Base-by-base conservation (phyloP, 2,113 vertebrate species). In the Passer domesticus region DNA sequence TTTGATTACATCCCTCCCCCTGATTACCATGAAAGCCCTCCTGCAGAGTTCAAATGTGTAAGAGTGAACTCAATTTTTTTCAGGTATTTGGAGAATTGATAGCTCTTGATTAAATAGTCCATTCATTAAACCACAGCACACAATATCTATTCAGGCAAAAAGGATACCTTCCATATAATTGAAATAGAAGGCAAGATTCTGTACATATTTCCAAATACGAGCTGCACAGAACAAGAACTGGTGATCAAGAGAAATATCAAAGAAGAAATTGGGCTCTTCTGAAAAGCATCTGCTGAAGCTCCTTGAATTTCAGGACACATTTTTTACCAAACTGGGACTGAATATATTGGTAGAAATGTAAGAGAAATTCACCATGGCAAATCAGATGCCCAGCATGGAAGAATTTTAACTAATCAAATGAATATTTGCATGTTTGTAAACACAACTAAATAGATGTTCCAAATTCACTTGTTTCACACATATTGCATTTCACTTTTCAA, bases 1-100 rank as follows among this genome's bases (percentile, higher is more conserved):
- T 59, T 49, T 76, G 31, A 87, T 92, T 47, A 89, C 44, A 52
- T 94, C 81, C 78, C 50, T 39, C 73, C 21, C 9, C n/a, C 47
- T 87, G 58, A 86, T 63, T 84, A 28, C 15, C 73, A 14, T 68
- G 39, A 95, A 94, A 86, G 28, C 75, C 66, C 50, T 83, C 59
- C 58, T 90, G 82, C 44, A 53, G 44, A 64, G 43, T 62, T 94
- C 56, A 91, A 47, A 25, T 25, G 8, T 62, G 56, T 39, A 77
- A 59, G 56, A 94, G 39, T 37, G 31, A 95, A 93, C 69, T 75
- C 58, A 81, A 52, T 74, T 49, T 94, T 76, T 74, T 94, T 82
- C 62, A 73, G 39, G 53, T 80, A 69, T 76, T 59, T 35, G 63
- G 39, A 96, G 52, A 88, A 49, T 44, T 89, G 64, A 74, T 56